These are phyloP conservation scores for Pantelozetes paolii DNA, from an alignment of 2,888 invertebrate genomes.

Conservation along the genomic window DNA sequence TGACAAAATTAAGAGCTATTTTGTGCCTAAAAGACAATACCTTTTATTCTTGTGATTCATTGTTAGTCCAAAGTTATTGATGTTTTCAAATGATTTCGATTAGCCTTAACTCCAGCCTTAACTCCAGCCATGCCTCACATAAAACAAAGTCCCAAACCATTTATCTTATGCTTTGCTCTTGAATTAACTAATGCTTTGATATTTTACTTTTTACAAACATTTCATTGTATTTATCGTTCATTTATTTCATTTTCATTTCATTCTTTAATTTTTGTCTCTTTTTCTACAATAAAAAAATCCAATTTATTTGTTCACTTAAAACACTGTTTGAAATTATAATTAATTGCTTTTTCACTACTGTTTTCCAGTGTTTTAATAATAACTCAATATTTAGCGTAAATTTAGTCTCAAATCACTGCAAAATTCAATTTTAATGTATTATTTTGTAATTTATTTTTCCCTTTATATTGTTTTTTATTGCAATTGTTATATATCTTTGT, in stretches of 20 bases:
- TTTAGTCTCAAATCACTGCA: no score
- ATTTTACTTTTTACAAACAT: no score
- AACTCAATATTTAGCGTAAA: no score
- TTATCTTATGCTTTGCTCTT: neutral
- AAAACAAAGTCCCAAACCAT: neutral
- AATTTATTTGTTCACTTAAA: conserved; percentile 6
- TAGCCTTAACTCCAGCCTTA: neutral
- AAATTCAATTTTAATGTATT: no score
- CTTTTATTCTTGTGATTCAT: conserved; percentile 9
- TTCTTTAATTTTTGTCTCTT: conserved; percentile 3
- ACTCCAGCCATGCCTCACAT: neutral
- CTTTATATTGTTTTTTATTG: no score
- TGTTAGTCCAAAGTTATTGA: neutral
- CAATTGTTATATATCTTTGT: no score
- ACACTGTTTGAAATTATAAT: neutral
- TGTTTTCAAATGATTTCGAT: conserved; percentile 28
- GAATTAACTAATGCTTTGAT: conserved; percentile 28
- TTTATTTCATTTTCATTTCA: conserved; percentile 29
- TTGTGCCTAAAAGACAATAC: neutral
- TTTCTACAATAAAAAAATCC: neutral
- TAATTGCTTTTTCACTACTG: neutral
- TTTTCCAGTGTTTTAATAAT: no score
- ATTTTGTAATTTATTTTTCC: no score
- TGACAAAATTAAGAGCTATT: neutral
- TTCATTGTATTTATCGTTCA: conserved; percentile 16